Evolutionary conservation across 2,888 invertebrate species (phyloP), one percentile per base, ranked within the genome.

Genomic region (Drosophila affinis): DNA sequence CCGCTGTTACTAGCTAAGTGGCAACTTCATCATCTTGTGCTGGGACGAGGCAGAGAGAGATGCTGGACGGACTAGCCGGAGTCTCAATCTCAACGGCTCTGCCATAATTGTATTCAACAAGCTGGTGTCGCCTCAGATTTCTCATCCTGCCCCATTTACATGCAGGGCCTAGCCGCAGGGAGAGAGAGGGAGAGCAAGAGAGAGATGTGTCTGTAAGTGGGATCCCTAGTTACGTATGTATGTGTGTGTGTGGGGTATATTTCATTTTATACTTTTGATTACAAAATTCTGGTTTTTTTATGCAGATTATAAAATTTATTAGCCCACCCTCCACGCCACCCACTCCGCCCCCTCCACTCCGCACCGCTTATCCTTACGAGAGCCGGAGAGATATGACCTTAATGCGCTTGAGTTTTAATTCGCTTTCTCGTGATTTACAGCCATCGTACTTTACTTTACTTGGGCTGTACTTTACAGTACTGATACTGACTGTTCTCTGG

Each of bases 81-180:
- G 78, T 78, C 81, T 81, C 83, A 84, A 83, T 81, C 83, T 84
- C 73, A 53, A 46, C 51, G 55, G 75, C 75, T 72, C 77, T 71
- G 74, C 72, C 81, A 86, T 85, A 85, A 85, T 85, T 85, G 78
- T 83, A 84, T 84, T 86, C 86, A 85, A 85, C 84, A 85, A 85
- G 86, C 84, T 85, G 84, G 81, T 81, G 84, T 86, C 80, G 86
- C 83, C 75, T 70, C 78, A 79, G 73, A 75, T 76, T 73, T 67
- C 54, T 59, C 18, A 34, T 45, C 24, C 39, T 24, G 44, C 21
- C 45, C 55, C 60, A 60, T 60, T 61, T 61, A 27, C 61, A 48
- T 47, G n/a, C 47, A 48, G 17, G 17, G 29, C 32, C 24, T 9
- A n/a, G 29, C 21, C 21, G 12, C 12, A 45, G 21, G 7, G 9